Conservation (phyloP, 2,113 vertebrate genomes). For the Delphinapterus leucas region DNA sequence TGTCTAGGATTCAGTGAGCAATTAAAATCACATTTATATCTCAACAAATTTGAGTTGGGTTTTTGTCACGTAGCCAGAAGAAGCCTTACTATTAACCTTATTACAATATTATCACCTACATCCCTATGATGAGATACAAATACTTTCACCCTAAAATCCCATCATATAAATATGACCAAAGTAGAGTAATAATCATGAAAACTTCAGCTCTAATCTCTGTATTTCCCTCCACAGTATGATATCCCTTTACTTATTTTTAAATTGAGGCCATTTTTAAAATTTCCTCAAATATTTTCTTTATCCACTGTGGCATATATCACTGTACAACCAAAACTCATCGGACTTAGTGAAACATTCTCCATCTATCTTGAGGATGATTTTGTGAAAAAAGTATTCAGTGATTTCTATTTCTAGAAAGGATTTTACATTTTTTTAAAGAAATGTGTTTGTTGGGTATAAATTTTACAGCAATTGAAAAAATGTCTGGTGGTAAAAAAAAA, state of each 20-base stretch:
- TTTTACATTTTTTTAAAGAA: conserved; percentile 19
- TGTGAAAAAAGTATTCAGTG: not conserved
- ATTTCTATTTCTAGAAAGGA: conserved; percentile 30
- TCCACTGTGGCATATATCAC: not conserved
- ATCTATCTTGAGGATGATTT: conserved; percentile 9
- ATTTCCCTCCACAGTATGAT: not conserved
- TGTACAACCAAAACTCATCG: not conserved
- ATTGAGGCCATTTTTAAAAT: not conserved
- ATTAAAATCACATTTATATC: not conserved
- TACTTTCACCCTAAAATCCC: not conserved
- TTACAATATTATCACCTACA: not conserved
- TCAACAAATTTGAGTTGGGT: not conserved
- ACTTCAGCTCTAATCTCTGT: not conserved
- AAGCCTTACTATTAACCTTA: not conserved
- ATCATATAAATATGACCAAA: not conserved
- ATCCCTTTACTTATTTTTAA: conserved; percentile 1
- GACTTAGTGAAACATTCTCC: conserved; percentile 8
- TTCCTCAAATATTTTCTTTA: not conserved
- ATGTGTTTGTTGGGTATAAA: conserved; percentile 40
- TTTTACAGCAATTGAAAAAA: conserved; percentile 37
- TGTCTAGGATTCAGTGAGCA: not conserved
- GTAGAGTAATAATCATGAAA: not conserved
- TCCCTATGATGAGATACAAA: not conserved
- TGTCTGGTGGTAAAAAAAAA: not conserved
- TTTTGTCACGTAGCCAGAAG: not conserved